Evolutionary conservation across 2,888 invertebrate genomes (phyloP).

Genomic region (Drosophila austrosaltans): DNA sequence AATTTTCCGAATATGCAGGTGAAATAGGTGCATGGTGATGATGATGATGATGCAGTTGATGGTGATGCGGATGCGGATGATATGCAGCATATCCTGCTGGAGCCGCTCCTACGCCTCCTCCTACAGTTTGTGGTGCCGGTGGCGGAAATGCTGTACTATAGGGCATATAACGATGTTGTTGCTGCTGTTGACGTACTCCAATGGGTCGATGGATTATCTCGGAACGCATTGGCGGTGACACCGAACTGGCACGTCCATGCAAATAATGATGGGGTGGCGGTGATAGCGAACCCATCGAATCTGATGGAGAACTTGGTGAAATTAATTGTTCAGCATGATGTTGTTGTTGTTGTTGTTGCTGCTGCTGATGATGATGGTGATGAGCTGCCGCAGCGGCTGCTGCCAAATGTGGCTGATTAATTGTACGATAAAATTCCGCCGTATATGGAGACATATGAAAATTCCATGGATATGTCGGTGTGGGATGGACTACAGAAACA

Average conservation of each 20-base stretch:
- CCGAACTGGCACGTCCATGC: constrained; percentile 82
- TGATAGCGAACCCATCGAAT: constrained; percentile 82
- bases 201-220: constrained; percentile 81
- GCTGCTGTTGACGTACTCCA: constrained; percentile 75
- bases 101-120: background rate
- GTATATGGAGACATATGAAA: constrained; percentile 82
- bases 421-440: constrained; percentile 82
- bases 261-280: constrained; percentile 83
- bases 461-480: constrained; percentile 83
- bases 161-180: constrained; percentile 75
- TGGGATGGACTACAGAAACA: constrained; percentile 84
- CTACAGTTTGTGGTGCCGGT: background rate
- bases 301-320: constrained; percentile 82
- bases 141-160: constrained; percentile 49
- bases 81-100: constrained; percentile 56
- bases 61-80: constrained; percentile 64
- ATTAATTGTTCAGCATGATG: constrained; percentile 60
- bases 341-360: constrained; percentile 34
- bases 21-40: constrained; percentile 82
- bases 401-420: constrained; percentile 79
- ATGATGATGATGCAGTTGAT: constrained; percentile 61
- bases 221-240: constrained; percentile 82
- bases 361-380: constrained; percentile 52
- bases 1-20: constrained; percentile 83
- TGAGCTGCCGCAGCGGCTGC: constrained; percentile 53